Conservation (phyloP, 2,797 vertebrate genomes). For the Ataeniobius toweri region DNA sequence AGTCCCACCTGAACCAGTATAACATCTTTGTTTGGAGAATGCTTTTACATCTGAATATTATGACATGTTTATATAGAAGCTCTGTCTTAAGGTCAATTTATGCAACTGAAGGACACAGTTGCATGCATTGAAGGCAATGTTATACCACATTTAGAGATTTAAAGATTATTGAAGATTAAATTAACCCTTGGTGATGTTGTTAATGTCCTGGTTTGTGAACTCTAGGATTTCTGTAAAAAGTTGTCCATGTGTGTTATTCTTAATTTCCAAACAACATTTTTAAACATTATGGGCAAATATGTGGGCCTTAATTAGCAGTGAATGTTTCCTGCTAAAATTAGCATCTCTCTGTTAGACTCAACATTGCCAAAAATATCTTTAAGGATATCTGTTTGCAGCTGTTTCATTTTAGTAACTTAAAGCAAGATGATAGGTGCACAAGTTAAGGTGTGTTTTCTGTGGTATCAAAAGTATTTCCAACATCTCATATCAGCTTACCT, state of each 20-base stretch:
- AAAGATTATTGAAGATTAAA: neutral
- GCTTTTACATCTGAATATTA: too few relatives aligned
- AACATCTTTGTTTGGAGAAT: neutral
- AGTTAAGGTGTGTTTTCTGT: neutral
- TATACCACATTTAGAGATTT: neutral
- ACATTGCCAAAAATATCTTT: too few relatives aligned
- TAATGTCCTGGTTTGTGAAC: neutral
- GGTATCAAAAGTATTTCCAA: neutral
- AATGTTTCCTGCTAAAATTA: too few relatives aligned
- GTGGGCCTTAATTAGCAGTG: too few relatives aligned
- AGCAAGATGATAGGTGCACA: neutral
- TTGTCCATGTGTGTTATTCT: too few relatives aligned
- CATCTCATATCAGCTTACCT: neutral
- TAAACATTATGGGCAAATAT: too few relatives aligned
- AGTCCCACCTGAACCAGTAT: neutral
- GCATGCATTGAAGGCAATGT: neutral
- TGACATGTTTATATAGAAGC: too few relatives aligned
- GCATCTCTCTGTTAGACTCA: too few relatives aligned
- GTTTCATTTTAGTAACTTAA: too few relatives aligned
- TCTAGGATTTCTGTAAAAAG: too few relatives aligned
- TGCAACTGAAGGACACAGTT: neutral
- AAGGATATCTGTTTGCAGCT: too few relatives aligned
- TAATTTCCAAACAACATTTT: too few relatives aligned
- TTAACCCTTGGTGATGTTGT: neutral
- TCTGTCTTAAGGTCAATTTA: neutral